Evolutionary conservation across 2,797 vertebrate species (phyloP).

Genomic region (Gymnoscopelus braueri): DNA sequence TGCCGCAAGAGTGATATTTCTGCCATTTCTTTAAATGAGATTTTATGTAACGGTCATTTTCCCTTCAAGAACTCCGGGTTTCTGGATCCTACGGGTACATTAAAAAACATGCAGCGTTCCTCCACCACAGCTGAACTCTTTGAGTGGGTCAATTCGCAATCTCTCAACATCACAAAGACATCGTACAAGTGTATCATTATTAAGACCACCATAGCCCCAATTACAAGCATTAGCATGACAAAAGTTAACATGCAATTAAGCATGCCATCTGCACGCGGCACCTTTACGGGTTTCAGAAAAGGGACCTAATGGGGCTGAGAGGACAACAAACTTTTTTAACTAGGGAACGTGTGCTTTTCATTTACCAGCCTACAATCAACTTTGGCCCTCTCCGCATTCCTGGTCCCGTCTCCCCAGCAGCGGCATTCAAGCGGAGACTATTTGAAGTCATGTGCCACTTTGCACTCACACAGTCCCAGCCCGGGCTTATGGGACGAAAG

Average conservation of each 20-base stretch:
- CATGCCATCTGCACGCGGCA: constrained; percentile 53
- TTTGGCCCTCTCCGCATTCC: constrained; percentile 77
- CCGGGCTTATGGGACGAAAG: constrained; percentile 41
- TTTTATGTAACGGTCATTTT: too few relatives aligned
- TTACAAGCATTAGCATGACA: constrained; percentile 51
- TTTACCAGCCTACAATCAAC: constrained; percentile 78
- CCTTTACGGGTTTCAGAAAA: constrained; percentile 60
- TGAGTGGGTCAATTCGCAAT: neutral
- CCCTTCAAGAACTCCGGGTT: too few relatives aligned
- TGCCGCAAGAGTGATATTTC: too few relatives aligned
- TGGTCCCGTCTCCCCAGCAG: constrained; percentile 72
- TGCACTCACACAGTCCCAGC: constrained; percentile 62
- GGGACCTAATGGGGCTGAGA: constrained; percentile 69
- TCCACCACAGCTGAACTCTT: neutral
- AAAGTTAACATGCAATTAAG: constrained; percentile 56
- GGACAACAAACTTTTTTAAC: constrained; percentile 72
- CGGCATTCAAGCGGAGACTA: constrained; percentile 75
- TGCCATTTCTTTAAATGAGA: too few relatives aligned
- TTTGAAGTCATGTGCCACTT: constrained; percentile 75
- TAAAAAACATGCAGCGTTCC: neutral
- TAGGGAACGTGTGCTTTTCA: constrained; percentile 77
- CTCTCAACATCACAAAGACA: constrained; percentile 28
- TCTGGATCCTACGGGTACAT: too few relatives aligned
- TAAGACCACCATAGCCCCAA: constrained; percentile 1
- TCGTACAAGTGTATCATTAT: constrained; percentile 28